These are phyloP conservation scores for Xiphophorus hellerii DNA, from an alignment of 2,113 vertebrate species.

Conservation along the genomic window DNA sequence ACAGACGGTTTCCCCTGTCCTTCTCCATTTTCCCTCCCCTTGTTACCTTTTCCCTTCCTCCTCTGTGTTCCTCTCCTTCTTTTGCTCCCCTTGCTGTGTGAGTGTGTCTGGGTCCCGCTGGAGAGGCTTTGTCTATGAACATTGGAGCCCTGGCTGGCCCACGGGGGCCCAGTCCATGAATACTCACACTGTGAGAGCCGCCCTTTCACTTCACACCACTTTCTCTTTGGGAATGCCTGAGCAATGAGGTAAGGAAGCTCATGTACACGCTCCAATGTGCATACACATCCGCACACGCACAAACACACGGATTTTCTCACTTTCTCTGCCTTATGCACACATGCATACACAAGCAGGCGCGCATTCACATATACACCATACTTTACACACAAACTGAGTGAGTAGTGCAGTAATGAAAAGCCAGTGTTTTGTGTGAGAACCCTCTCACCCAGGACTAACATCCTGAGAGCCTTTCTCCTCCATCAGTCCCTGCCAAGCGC, in stretches of 20 bases:
- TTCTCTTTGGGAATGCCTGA: conserved; percentile 82
- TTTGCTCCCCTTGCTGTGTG: conserved; percentile 69
- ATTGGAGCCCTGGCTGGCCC: conserved; percentile 73
- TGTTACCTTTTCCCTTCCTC: conserved; percentile 62
- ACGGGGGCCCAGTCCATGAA: conserved; percentile 80
- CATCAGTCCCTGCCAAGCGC: conserved; percentile 78
- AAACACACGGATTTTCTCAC: conserved; percentile 58
- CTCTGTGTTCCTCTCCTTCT: conserved; percentile 61
- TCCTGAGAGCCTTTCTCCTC: conserved; percentile 82
- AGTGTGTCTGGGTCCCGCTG: conserved; percentile 74
- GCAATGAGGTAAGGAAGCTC: conserved; percentile 80
- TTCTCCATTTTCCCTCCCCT: conserved; percentile 59
- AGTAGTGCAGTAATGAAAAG: conserved; percentile 83
- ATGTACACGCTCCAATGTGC: conserved; percentile 25
- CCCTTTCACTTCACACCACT: conserved; percentile 81
- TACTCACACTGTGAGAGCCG: conserved; percentile 82
- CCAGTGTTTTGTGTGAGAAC: conserved; percentile 82
- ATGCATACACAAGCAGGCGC: conserved; percentile 1
- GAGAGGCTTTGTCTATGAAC: conserved; percentile 80
- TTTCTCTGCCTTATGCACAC: conserved; percentile 36
- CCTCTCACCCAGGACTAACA: conserved; percentile 81
- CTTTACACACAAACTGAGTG: conserved; percentile 72
- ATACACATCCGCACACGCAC: conserved; percentile 35
- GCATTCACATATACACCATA: conserved; percentile 45
- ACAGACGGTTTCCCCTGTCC: conserved; percentile 48